Conservation (phyloP, 2,113 vertebrate genomes). For the Chascanopsetta lugubris region DNA sequence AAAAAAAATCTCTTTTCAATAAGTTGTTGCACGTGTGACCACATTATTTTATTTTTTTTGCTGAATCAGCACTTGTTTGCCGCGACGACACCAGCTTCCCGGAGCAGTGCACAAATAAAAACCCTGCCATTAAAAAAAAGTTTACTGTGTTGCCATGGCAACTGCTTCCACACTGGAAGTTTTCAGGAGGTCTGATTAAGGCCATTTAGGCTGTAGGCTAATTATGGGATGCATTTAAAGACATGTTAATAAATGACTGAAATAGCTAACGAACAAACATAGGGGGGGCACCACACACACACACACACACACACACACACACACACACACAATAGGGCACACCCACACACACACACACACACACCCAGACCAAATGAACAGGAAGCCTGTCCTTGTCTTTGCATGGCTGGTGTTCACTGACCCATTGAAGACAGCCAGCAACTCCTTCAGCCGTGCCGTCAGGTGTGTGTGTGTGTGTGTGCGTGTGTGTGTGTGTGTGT, state of each 20-base stretch:
- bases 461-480: constrained; percentile 37
- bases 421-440: constrained; percentile 55
- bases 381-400: constrained; percentile 51
- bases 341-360: constrained; percentile 9
- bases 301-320: constrained; percentile 4
- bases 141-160: constrained; percentile 38
- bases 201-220: constrained; percentile 69
- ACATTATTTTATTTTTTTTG: neutral
- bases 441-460: constrained; percentile 36
- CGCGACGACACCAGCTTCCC: too few species aligned
- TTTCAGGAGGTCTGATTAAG: constrained; percentile 72
- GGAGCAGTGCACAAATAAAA: constrained; percentile 45
- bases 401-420: constrained; percentile 73
- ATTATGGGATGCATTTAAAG: constrained; percentile 80
- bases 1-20: constrained; percentile 11
- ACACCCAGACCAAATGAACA: constrained; percentile 27
- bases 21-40: neutral
- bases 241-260: constrained; percentile 68
- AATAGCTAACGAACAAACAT: constrained; percentile 34
- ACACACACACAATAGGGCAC: constrained; percentile 19
- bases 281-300: constrained; percentile 6
- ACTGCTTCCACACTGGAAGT: constrained; percentile 66
- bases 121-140: constrained; percentile 14
- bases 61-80: too few species aligned
- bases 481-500: constrained; percentile 24